Conservation (phyloP, 64 coral and sea anemone species). For the Trachythela sp. region DNA sequence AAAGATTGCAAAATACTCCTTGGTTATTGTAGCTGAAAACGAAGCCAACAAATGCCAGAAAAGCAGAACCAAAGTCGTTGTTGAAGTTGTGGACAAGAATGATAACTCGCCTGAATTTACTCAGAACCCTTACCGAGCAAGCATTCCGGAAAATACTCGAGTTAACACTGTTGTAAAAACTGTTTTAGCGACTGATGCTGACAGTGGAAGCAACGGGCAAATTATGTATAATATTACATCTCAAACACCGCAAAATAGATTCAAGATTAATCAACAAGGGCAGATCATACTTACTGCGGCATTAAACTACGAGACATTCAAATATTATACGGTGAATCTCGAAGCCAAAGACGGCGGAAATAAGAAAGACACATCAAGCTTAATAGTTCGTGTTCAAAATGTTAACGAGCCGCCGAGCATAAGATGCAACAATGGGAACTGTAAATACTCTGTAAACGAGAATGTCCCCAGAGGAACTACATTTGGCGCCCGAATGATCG, state of each 20-base stretch:
- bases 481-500: neutral
- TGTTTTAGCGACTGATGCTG: constrained; percentile 65
- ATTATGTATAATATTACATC: constrained; percentile 41
- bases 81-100: constrained; percentile 60
- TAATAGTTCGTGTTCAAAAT: constrained; percentile 49
- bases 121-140: constrained; percentile 23
- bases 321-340: constrained; percentile 55
- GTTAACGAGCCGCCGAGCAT: constrained; percentile 60
- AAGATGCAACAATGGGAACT: neutral
- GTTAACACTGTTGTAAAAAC: constrained; percentile 30
- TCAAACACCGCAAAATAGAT: constrained; percentile 31
- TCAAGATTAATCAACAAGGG: constrained; percentile 58
- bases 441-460: neutral
- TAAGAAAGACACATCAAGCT: neutral
- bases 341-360: constrained; percentile 45
- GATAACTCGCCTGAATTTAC: constrained; percentile 59
- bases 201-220: constrained; percentile 36
- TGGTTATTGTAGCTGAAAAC: constrained; percentile 61
- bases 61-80: constrained; percentile 62
- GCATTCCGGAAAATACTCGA: constrained; percentile 52
- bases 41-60: constrained; percentile 64
- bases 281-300: constrained; percentile 20
- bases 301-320: constrained; percentile 56
- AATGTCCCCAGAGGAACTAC: neutral
- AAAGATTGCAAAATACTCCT: constrained; percentile 18